Evolutionary conservation across 2,888 invertebrate genomes (phyloP).

Genomic region (Pristionchus exspectatus): DNA sequence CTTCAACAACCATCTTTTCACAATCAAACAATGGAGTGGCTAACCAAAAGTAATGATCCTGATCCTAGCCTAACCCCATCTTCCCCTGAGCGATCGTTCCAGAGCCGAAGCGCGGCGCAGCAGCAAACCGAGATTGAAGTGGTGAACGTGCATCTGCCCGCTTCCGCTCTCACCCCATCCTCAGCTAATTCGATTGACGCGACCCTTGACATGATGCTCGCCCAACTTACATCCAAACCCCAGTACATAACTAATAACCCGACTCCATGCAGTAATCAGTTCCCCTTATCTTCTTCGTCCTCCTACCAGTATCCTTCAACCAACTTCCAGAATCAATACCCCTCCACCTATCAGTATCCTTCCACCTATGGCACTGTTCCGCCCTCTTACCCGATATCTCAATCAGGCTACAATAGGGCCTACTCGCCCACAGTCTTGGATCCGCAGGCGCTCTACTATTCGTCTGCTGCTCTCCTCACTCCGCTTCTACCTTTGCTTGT

Average conservation of each 20-base stretch:
- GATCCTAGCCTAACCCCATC: neutral
- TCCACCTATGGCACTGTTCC: neutral
- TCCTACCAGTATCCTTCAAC: neutral
- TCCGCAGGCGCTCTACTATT: conserved; percentile 20
- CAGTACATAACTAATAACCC: neutral
- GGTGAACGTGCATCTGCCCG: conserved; percentile 13
- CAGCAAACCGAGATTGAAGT: conserved; percentile 45
- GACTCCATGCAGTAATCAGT: neutral
- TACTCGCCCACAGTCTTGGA: neutral
- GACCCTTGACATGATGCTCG: conserved; percentile 23
- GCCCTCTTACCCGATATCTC: neutral
- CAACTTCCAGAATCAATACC: neutral
- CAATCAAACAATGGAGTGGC: no score
- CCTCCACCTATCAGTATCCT: neutral
- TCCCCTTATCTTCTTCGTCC: neutral
- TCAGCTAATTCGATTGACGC: conserved; percentile 32
- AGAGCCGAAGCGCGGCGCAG: neutral
- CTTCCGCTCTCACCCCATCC: neutral
- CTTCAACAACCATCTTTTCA: no score
- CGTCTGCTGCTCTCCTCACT: neutral
- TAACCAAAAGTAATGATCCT: no score
- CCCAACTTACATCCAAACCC: neutral
- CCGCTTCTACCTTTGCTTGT: neutral
- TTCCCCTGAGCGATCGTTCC: neutral
- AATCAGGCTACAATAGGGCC: neutral